Conservation (phyloP, 2,113 vertebrate species). For the Canis aureus region DNA sequence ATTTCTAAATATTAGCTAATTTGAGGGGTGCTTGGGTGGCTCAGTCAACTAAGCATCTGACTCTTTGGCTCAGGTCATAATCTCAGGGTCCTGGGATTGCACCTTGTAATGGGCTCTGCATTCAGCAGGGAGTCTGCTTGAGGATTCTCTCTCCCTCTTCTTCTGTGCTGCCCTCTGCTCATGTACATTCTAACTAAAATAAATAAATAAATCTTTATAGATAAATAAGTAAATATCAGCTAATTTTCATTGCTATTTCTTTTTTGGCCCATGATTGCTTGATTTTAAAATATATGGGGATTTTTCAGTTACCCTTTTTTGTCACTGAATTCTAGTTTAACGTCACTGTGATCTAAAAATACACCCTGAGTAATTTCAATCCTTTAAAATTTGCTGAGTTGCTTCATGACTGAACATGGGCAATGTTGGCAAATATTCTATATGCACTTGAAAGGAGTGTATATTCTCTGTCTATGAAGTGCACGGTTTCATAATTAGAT, state of each 20-base stretch:
- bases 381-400: background rate
- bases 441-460: background rate
- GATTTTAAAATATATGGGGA: background rate
- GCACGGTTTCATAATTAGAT: slow-evolving; percentile 38
- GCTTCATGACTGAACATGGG: background rate
- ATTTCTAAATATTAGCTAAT: slow-evolving; percentile 3
- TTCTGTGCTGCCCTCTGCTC: background rate
- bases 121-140: background rate
- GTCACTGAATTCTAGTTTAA: background rate
- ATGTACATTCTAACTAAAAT: background rate
- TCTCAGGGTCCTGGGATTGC: background rate
- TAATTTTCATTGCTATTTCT: background rate
- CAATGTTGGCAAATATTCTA: background rate
- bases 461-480: background rate
- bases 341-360: slow-evolving; percentile 7
- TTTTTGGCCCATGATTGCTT: background rate
- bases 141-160: background rate
- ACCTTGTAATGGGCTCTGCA: background rate
- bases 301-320: background rate
- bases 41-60: background rate
- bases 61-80: background rate
- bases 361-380: background rate
- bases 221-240: background rate
- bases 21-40: background rate
- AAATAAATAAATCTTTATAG: background rate